Conservation (phyloP, 2,888 invertebrate genomes). For the Hydraecia micacea region DNA sequence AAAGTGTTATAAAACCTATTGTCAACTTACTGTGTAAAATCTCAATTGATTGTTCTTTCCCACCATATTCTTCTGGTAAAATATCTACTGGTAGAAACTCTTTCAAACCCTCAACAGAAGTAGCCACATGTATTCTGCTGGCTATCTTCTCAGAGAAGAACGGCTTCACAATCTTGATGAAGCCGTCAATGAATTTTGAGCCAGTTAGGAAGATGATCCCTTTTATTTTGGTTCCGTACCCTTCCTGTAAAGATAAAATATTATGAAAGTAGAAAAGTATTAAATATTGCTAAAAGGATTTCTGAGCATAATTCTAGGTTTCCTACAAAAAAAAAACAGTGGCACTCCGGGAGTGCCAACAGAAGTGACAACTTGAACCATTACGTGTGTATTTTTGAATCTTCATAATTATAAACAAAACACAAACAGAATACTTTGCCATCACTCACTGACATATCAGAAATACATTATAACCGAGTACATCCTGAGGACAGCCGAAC, state of each 20-base stretch:
- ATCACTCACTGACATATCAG: too few species aligned
- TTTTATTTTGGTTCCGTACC: conserved; percentile 77
- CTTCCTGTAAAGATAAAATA: conserved; percentile 48
- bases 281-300: not conserved
- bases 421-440: too few species aligned
- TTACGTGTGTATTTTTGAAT: too few species aligned
- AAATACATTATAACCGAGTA: too few species aligned
- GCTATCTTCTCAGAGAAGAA: conserved; percentile 54
- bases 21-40: conserved; percentile 59
- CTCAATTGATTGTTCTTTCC: conserved; percentile 62
- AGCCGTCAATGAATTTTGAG: conserved; percentile 76
- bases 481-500: too few species aligned
- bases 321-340: not conserved
- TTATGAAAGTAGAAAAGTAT: too few species aligned
- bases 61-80: conserved; percentile 76
- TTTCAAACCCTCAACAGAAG: conserved; percentile 63
- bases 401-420: too few species aligned
- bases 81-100: conserved; percentile 66
- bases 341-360: too few species aligned
- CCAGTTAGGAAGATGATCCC: conserved; percentile 79
- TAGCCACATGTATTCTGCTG: conserved; percentile 57
- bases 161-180: conserved; percentile 77
- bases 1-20: too few species aligned
- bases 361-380: too few species aligned
- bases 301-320: not conserved